Conservation (phyloP, 2,113 vertebrate species). For the Cisticola juncidis region DNA sequence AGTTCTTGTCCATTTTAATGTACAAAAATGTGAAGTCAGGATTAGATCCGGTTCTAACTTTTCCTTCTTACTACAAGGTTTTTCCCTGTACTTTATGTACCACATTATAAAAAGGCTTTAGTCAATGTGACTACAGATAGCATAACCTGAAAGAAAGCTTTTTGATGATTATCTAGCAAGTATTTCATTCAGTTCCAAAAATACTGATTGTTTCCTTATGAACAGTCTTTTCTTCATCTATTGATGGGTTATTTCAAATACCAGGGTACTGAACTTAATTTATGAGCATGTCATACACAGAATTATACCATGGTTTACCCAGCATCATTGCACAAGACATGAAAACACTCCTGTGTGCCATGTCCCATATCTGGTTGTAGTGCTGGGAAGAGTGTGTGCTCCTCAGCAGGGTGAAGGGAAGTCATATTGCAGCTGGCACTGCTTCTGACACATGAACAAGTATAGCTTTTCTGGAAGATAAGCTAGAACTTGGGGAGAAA, state of each 20-base stretch:
- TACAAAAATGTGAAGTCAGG: neutral
- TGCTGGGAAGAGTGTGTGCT: neutral
- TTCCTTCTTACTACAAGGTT: neutral
- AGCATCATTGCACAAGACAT: neutral
- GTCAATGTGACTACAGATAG: neutral
- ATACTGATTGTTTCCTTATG: neutral
- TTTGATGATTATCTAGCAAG: neutral
- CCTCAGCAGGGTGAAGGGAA: neutral
- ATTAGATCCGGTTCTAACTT: neutral
- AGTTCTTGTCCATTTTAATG: neutral
- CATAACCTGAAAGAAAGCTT: neutral
- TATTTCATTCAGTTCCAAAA: neutral
- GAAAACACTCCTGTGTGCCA: neutral
- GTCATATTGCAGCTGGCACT: neutral
- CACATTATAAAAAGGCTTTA: neutral
- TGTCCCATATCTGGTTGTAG: neutral
- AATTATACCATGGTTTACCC: neutral
- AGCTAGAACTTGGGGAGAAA: neutral
- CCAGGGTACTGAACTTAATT: neutral
- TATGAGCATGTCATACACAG: neutral
- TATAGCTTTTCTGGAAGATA: neutral
- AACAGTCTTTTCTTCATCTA: neutral
- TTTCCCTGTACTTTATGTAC: neutral
- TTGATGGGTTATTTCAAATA: neutral
- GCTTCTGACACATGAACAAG: neutral